Conservation (phyloP, 2,797 vertebrate genomes). For the Premnoplex brunnescens region DNA sequence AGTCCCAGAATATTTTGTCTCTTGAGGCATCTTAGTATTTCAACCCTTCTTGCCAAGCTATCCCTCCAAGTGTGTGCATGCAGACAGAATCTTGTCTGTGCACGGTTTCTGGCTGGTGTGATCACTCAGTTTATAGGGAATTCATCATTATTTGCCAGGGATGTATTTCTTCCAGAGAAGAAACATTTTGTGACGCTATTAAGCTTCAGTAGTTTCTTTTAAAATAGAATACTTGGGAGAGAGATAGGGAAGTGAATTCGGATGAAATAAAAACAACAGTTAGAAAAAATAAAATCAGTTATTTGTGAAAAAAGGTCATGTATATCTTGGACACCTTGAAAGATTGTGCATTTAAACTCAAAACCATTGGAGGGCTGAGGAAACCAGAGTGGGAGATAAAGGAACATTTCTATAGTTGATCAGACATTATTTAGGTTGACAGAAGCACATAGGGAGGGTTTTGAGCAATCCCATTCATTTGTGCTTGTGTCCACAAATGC, state of each 20-base stretch:
- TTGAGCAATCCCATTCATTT: not conserved
- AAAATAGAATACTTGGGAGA: not conserved
- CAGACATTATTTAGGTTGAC: not conserved
- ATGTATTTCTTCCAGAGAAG: not conserved
- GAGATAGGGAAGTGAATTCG: not conserved
- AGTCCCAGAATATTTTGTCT: not conserved
- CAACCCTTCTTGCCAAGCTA: not conserved
- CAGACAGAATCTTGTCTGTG: not conserved
- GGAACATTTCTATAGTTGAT: not conserved
- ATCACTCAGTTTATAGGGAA: not conserved
- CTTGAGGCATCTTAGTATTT: not conserved
- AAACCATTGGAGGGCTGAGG: not conserved
- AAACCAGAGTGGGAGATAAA: not conserved
- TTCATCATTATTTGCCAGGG: not conserved
- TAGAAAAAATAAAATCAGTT: not conserved
- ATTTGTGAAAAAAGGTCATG: not conserved
- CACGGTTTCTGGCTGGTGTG: not conserved
- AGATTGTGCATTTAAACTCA: not conserved
- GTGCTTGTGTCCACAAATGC: not conserved
- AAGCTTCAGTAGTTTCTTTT: not conserved
- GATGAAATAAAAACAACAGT: not conserved
- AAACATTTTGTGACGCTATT: not conserved
- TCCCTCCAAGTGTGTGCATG: not conserved
- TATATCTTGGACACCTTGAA: not conserved
- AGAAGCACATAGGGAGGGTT: not conserved